Conservation (phyloP, 2,888 invertebrate genomes). For the Oegoconia quadripuncta region DNA sequence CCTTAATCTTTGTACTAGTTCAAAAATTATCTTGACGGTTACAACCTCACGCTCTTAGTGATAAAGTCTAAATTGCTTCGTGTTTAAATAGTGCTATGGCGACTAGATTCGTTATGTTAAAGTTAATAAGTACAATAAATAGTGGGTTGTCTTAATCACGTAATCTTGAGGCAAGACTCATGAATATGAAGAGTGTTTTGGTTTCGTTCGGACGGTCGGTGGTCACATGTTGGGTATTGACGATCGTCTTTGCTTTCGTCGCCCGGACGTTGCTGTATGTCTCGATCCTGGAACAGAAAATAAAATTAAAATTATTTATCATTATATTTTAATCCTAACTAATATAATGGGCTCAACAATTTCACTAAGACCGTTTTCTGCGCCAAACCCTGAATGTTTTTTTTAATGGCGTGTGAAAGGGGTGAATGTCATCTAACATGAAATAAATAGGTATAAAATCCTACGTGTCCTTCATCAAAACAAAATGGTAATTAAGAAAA, state of each 20-base stretch:
- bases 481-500: no score
- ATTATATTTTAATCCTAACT: no score
- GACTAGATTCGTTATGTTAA: constrained; percentile 72
- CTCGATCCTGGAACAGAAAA: constrained; percentile 49
- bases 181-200: constrained; percentile 58
- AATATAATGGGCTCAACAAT: no score
- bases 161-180: constrained; percentile 60
- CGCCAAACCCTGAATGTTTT: no score
- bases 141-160: constrained; percentile 58
- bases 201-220: constrained; percentile 66
- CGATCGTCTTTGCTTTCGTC: constrained; percentile 32
- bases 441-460: no score
- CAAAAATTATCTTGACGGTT: constrained; percentile 29
- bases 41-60: constrained; percentile 36
- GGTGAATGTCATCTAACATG: no score
- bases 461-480: no score
- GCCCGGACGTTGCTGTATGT: constrained; percentile 30
- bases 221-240: constrained; percentile 64
- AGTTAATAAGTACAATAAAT: constrained; percentile 67
- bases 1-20: constrained; percentile 60
- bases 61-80: constrained; percentile 62
- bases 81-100: constrained; percentile 71
- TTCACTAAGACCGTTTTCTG: no score
- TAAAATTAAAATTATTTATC: no score
- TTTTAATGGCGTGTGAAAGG: no score